Evolutionary conservation across 2,113 vertebrate species (phyloP).

Genomic region (Nothocercus nigrocapillus): DNA sequence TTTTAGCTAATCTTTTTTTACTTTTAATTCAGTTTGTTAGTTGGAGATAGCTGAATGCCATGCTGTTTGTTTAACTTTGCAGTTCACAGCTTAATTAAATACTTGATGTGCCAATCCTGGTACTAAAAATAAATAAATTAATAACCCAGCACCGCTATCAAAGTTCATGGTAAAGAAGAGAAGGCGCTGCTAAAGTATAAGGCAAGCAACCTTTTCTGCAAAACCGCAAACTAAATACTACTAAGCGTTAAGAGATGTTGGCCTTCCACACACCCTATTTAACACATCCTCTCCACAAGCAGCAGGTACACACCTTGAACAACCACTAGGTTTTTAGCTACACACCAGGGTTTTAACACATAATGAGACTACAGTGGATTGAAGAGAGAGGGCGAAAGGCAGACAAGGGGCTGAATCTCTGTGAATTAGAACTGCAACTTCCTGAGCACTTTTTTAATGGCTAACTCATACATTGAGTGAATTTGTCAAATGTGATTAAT

Average conservation of each 20-base stretch:
- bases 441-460: not conserved
- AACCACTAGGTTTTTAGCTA: not conserved
- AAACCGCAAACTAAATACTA: not conserved
- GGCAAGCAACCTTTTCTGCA: not conserved
- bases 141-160: not conserved
- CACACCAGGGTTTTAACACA: not conserved
- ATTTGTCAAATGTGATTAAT: constrained; percentile 15
- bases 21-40: not conserved
- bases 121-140: not conserved
- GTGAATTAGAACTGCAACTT: not conserved
- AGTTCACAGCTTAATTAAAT: constrained; percentile 6
- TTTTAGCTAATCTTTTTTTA: not conserved
- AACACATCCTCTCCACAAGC: not conserved
- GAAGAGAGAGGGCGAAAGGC: not conserved
- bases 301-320: not conserved
- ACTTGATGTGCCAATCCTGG: not conserved
- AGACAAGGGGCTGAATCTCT: not conserved
- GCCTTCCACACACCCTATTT: not conserved
- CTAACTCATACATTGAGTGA: not conserved
- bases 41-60: not conserved
- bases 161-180: not conserved
- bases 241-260: not conserved
- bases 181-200: not conserved
- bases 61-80: constrained; percentile 1
- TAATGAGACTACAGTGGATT: not conserved